Evolutionary conservation across 64 coral and sea anemone genomes (phyloP), one percentile per base, ranked within the genome.

Genomic region (Montipora sp.): DNA sequence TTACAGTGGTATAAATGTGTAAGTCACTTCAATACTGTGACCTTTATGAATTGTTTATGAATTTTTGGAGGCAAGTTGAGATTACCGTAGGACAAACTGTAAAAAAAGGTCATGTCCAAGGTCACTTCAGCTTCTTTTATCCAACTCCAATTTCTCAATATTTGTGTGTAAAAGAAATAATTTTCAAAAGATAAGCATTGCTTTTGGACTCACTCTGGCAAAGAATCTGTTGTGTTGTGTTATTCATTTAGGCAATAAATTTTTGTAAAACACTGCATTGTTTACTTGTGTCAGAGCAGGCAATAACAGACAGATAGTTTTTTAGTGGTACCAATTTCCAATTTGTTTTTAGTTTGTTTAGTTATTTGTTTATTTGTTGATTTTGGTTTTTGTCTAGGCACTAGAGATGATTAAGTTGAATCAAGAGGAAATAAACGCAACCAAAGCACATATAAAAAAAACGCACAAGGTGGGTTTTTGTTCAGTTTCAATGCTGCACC

Each of bases 321-420:
- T 36, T 36, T 2, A 36, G 36, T 36, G 36, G 36, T 36, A 36
- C 36, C 36, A 36, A 36, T 36, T 36, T 36, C 36, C 36, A 36
- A 36, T 36, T 36, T 36, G 36, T 36, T 36, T 36, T 36, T 36
- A 36, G 36, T 36, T 15, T 16, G 3, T 15, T 14, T 63, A 3
- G 8, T 63, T 15, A 16, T 16, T 63, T 11, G 8, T 15, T 15
- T 63, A 63, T 63, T 63, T 5, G 9, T 11, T 63, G 60, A 16
- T 12, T 88, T 79, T 59, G 24, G 36, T 36, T 36, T 36, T 2
- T 59, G 24, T 81, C 46, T 66, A 98, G 96, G 96, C 91, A 23
- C 72, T 98, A 47, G 96, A 98, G 75, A 98, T 98, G 96, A 98
- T 98, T 10, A 93, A 93, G 45, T 83, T 94, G 61, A 93, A 96